Percentiles rank a stretch among this genome's conserved stretches.
phyloP scores from a whole-genome alignment of 2,797 vertebrate genomes.

The Diglossa cyanea region DNA sequence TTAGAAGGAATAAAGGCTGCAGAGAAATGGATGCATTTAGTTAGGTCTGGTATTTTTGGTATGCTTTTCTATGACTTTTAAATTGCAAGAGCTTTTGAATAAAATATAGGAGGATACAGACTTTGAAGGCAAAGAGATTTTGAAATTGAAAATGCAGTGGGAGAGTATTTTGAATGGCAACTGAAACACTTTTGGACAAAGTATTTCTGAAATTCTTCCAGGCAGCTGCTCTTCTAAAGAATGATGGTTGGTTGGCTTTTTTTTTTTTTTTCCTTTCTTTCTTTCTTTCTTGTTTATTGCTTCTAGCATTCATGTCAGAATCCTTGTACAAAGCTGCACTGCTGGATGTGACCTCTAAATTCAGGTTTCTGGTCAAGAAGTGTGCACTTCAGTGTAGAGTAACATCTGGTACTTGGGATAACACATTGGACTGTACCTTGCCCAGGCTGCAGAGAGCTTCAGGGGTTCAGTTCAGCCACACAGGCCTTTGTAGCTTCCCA shows the following conservation, averaged over 20 bases:
- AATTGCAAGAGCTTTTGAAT: not conserved
- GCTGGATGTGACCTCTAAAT: not conserved
- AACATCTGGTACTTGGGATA: not conserved
- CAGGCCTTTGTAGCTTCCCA: accelerated
- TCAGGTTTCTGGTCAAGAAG: not conserved
- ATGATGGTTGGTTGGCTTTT: not conserved
- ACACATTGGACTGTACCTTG: not conserved
- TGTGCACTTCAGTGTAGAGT: not conserved
- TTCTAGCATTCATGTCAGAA: not conserved
- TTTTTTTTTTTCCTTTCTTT: not conserved
- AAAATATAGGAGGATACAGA: not conserved
- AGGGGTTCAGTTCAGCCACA: not conserved
- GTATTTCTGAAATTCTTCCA: not conserved
- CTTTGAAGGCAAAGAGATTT: not conserved
- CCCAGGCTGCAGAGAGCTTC: not conserved
- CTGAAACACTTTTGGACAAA: not conserved
- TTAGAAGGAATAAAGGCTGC: not conserved
- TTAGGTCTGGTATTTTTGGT: not conserved
- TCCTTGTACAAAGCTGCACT: not conserved
- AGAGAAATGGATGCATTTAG: not conserved
- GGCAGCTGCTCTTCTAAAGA: not conserved
- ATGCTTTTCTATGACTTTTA: not conserved
- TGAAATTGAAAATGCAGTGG: not conserved
- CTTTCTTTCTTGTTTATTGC: not conserved
- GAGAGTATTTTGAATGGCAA: not conserved